A percentile compares a stretch with the other conserved stretches of the same genome.
phyloP scores from a whole-genome alignment of 2,888 invertebrate species.

The Physocephala rufipes region DNA sequence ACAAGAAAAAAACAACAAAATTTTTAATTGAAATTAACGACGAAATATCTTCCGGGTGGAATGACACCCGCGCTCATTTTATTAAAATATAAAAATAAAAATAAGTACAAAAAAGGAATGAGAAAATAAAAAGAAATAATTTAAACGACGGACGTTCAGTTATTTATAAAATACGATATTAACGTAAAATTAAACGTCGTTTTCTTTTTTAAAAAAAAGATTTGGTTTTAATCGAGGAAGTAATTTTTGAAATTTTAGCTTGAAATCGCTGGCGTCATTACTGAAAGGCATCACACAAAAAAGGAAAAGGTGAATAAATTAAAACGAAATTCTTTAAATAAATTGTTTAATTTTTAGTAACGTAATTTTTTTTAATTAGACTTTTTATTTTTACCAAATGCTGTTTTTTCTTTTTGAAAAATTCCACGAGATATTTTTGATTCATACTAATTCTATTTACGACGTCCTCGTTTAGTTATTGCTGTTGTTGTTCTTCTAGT shows the following conservation, averaged over 20 bases:
- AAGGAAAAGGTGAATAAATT: slow-evolving; percentile 38
- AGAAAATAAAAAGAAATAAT: slow-evolving; percentile 37
- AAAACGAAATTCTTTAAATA: slow-evolving; percentile 34
- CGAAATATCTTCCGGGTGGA: slow-evolving; percentile 21
- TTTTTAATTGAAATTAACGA: neutral
- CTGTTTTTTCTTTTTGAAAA: neutral
- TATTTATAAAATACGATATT: too few relatives aligned
- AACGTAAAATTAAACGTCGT: too few relatives aligned
- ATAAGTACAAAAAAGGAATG: slow-evolving; percentile 22
- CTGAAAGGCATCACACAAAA: slow-evolving; percentile 33
- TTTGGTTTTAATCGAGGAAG: slow-evolving; percentile 30
- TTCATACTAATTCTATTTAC: too few relatives aligned
- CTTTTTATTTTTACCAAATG: neutral
- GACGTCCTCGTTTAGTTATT: neutral
- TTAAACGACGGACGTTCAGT: slow-evolving; percentile 4
- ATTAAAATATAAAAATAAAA: slow-evolving; percentile 25
- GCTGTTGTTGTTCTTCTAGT: neutral
- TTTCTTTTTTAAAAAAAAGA: too few relatives aligned
- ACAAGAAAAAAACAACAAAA: neutral
- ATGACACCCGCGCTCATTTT: slow-evolving; percentile 12
- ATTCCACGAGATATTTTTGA: too few relatives aligned
- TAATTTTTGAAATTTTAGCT: slow-evolving; percentile 15
- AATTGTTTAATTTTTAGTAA: slow-evolving; percentile 3
- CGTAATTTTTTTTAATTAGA: slow-evolving; percentile 5
- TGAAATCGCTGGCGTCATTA: slow-evolving; percentile 39